Evolutionary conservation across 2,888 invertebrate species (phyloP), one percentile per base, ranked within the genome.

Genomic region (Rhagium mordax): DNA sequence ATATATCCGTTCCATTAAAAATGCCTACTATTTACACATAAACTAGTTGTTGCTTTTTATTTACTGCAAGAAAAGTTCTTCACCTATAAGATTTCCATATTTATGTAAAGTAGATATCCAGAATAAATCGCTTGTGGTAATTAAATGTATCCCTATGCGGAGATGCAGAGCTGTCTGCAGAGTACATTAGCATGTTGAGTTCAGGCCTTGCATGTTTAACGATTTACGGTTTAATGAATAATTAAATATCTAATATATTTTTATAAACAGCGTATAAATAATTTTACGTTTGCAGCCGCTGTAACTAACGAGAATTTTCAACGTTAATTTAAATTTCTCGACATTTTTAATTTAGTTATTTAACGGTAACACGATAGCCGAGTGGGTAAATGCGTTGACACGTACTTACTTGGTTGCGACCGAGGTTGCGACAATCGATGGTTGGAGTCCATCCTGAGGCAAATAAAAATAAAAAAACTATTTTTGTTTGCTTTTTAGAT

Each of bases 201-300:
- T 59, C 59, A 33, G 33, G 24, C 33, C 59, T 59, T 59, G 33
- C 59, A 21, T 24, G 55, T 57, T 57, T 27, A 57, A 57, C 55
- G n/a, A 55, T 55, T 55, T 55, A 55, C 55, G 5, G 24, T 57
- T 57, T 57, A 57, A 57, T 57, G 55, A 57, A 57, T 57, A 59
- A 10, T 33, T 18, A 59, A 59, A 59, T 33, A 59, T 59, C 16
- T 20, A 33, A 29, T 33, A 20, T 3, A 18, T 59, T 53, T 53
- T 53, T 53, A 53, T 41, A n/a, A 41, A n/a, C 41, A 41, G 41
- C n/a, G 10, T 41, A 13, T 10, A 13, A n/a, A n/a, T 41, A 41
- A 41, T 41, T 13, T 15, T 41, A n/a, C 33, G 10, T 33, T 33
- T 33, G 6, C 13, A n/a, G n/a, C 10, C 33, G 13, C 33, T 13